Base-by-base conservation (phyloP, 23 tunicate genomes). In the Halocynthia roretzi region DNA sequence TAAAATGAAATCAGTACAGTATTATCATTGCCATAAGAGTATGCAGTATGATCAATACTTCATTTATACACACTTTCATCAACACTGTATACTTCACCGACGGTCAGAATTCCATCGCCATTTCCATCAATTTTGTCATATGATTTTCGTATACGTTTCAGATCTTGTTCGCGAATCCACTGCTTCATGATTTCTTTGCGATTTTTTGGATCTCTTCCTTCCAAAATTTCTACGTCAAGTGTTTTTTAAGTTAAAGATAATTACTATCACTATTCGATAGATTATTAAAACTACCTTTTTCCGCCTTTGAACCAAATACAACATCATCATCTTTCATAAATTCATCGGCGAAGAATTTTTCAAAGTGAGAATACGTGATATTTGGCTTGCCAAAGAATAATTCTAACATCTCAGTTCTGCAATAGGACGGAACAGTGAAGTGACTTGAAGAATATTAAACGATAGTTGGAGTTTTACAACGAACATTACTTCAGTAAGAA, bases 341-440 rank as follows among this genome's bases (percentile, higher is more conserved):
- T 31, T 31, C 44, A 31, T 31, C 44, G 17, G 61, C 22, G 5
- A 72, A 72, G 40, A 72, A 72, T 17, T 72, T 53, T 7, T 21
- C 62, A 21, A 50, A 72, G 19, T 22, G 19, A 20, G 12, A 2
- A 11, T 53, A 61, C 12, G 77, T 72, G 62, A 72, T 72, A 50
- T 53, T 72, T 61, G 22, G 8, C 40, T 52, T 51, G n/a, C 77
- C 77, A 15, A 72, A 51, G 17, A 72, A 72, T n/a, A 72, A 5
- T 8, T 72, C 77, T 5, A 72, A 22, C 53, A 72, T 21, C 50
- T 51, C 77, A 49, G 54, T 61, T 72, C 77, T 72, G 77, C 17
- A 17, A 60, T 15, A 60, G 1, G 2, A n/a, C 2, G n/a, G 64
- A 17, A 60, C 2, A 60, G 17, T 31, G 44, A 0, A 31, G 44